Evolutionary conservation across 2,113 vertebrate genomes (phyloP).

Genomic region (Nanorana parkeri): DNA sequence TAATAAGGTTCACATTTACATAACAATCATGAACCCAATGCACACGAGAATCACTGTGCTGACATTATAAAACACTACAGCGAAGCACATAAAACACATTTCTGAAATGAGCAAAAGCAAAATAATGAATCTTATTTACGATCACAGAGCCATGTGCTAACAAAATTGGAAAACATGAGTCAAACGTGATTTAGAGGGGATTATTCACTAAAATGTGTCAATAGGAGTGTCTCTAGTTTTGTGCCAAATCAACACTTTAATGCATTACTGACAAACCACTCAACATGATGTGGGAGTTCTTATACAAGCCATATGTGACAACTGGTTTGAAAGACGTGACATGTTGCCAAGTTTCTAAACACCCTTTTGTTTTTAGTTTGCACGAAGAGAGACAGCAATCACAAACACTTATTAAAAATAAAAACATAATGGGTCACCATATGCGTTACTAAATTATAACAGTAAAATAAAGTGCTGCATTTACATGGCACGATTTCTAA

Average conservation of each 20-base stretch:
- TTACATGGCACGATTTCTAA: no score
- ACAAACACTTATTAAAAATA: no score
- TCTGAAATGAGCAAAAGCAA: constrained; percentile 32
- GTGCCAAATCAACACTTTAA: constrained; percentile 19
- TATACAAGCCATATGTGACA: constrained; percentile 31
- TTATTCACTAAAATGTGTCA: constrained; percentile 47
- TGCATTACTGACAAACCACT: constrained; percentile 4
- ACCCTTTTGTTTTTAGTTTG: neutral
- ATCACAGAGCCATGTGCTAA: constrained; percentile 30
- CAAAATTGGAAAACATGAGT: constrained; percentile 36
- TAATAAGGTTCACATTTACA: neutral
- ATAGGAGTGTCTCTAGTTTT: constrained; percentile 29
- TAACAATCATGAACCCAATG: neutral
- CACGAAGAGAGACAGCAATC: no score
- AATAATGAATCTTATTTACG: constrained; percentile 38
- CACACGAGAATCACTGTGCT: neutral
- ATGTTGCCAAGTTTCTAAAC: neutral
- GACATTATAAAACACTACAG: neutral
- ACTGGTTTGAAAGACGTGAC: neutral
- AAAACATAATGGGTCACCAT: no score
- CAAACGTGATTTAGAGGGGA: constrained; percentile 19
- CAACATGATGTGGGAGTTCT: constrained; percentile 6
- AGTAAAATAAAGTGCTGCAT: no score
- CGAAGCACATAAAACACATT: neutral
- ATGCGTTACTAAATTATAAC: no score